Percentiles rank a stretch among this genome's conserved stretches.
These are phyloP conservation scores for Thecophora atra DNA, from an alignment of 2,888 invertebrate genomes.

Conservation along the genomic window DNA sequence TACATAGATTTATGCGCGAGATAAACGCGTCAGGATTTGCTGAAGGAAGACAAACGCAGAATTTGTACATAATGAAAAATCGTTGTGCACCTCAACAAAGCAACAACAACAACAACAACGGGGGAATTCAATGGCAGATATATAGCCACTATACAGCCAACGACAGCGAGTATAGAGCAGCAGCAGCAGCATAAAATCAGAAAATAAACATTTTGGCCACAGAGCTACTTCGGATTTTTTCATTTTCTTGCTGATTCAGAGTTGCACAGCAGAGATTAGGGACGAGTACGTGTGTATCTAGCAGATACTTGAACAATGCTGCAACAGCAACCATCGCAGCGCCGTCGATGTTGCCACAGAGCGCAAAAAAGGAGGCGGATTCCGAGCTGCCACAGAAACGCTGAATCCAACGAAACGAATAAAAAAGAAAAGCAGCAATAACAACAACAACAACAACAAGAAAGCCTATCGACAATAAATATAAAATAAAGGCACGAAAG, in stretches of 20 bases:
- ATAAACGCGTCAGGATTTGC: neutral
- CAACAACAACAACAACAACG: slow-evolving; percentile 10
- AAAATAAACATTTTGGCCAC: slow-evolving; percentile 29
- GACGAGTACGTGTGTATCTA: slow-evolving; percentile 20
- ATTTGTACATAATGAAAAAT: neutral
- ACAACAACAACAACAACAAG: slow-evolving; percentile 24
- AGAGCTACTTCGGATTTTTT: slow-evolving; percentile 13
- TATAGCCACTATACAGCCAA: too few species aligned
- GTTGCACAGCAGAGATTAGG: slow-evolving; percentile 5
- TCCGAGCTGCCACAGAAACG: slow-evolving; percentile 3
- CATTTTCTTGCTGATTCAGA: slow-evolving; percentile 31
- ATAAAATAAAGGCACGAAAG: slow-evolving; percentile 31
- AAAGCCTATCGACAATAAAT: slow-evolving; percentile 16
- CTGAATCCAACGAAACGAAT: neutral
- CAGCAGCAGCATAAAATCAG: slow-evolving; percentile 25
- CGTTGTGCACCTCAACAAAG: neutral
- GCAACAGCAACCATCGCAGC: neutral
- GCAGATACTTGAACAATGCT: slow-evolving; percentile 12
- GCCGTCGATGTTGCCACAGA: neutral
- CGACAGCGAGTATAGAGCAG: neutral
- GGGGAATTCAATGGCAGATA: neutral
- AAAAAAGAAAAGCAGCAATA: neutral
- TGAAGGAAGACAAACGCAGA: neutral
- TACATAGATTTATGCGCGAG: neutral
- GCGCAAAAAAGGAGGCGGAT: slow-evolving; percentile 25